These are phyloP conservation scores for Cotesia typhae DNA, from an alignment of 1,140 invertebrate genomes.

Conservation along the genomic window DNA sequence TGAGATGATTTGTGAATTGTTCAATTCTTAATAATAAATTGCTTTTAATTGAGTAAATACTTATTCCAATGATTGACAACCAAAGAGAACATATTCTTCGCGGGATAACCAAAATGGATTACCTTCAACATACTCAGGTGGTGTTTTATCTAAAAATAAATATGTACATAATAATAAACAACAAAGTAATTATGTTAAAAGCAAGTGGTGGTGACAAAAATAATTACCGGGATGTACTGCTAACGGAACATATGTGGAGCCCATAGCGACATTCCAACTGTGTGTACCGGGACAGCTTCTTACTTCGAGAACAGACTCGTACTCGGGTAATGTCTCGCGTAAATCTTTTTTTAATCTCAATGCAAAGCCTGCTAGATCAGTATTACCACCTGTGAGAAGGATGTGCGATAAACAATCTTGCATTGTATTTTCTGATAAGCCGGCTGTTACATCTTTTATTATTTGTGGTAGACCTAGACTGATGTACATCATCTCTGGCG, in stretches of 20 bases:
- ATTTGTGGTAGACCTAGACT: slow-evolving; percentile 62
- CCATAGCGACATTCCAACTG: slow-evolving; percentile 67
- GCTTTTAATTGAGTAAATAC: too few species aligned
- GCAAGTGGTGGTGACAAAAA: neutral
- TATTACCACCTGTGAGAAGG: slow-evolving; percentile 67
- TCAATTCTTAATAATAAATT: slow-evolving; percentile 8
- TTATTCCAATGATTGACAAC: slow-evolving; percentile 61
- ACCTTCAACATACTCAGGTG: slow-evolving; percentile 61
- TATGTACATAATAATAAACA: neutral
- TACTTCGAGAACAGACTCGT: slow-evolving; percentile 62
- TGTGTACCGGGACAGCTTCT: slow-evolving; percentile 61
- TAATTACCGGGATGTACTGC: slow-evolving; percentile 60
- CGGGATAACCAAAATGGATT: slow-evolving; percentile 65
- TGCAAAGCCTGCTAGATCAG: slow-evolving; percentile 64
- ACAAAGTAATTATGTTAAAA: too few species aligned
- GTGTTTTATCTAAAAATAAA: slow-evolving; percentile 59
- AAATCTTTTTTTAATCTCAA: slow-evolving; percentile 63
- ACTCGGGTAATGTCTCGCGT: slow-evolving; percentile 59
- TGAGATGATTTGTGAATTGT: neutral
- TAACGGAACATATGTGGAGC: slow-evolving; percentile 64
- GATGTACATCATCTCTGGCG: slow-evolving; percentile 67
- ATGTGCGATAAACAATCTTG: slow-evolving; percentile 65
- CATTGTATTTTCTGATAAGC: slow-evolving; percentile 57
- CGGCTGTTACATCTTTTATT: slow-evolving; percentile 62
- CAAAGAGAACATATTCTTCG: slow-evolving; percentile 67